A percentile compares a stretch with the other conserved stretches of the same genome.
Evolutionary conservation across 2,888 invertebrate genomes (phyloP).

Genomic region (Salticus scenicus): DNA sequence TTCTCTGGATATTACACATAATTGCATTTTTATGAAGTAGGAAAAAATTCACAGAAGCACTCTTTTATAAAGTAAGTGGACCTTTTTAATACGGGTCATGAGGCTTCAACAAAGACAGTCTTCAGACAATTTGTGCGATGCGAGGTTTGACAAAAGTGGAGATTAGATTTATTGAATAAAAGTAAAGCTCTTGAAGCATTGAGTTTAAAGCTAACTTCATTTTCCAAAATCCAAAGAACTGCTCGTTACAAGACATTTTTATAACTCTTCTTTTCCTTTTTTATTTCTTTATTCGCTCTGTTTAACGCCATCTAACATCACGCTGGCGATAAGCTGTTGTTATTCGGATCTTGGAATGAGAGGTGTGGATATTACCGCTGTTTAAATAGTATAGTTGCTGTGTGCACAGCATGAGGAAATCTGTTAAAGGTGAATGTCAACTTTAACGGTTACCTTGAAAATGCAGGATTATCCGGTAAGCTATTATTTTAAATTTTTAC

Average conservation of each 20-base stretch:
- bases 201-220: background rate
- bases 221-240: background rate
- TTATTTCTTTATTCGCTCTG: conserved; percentile 6
- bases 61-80: conserved; percentile 15
- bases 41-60: background rate
- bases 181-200: background rate
- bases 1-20: background rate
- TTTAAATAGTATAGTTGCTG: background rate
- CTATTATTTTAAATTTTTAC: background rate
- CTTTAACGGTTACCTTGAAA: background rate
- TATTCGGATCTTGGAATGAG: background rate
- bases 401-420: background rate
- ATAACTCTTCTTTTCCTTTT: background rate
- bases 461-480: background rate
- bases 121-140: conserved; percentile 19
- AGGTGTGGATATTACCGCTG: background rate
- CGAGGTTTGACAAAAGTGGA: background rate
- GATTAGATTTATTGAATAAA: conserved; percentile 3
- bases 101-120: conserved; percentile 27
- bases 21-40: conserved; percentile 18
- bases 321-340: background rate
- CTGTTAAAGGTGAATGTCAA: background rate
- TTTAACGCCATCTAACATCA: background rate
- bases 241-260: background rate
- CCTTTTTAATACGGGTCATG: conserved; percentile 32